phyloP scores from a whole-genome alignment of 2,113 vertebrate species.

The Gallinago undulata region DNA sequence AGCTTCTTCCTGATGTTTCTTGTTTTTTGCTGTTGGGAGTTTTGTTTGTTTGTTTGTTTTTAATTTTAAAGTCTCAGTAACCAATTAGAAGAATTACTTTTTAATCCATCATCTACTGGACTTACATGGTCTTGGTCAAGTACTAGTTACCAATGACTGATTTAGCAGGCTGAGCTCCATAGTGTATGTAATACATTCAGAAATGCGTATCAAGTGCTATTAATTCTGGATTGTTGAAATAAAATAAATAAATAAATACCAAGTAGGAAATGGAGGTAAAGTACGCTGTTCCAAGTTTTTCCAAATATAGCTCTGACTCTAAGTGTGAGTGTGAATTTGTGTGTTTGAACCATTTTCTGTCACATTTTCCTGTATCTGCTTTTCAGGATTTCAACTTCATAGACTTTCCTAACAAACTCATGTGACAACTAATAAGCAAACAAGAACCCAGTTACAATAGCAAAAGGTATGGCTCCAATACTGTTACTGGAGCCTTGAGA shows the following conservation, averaged over 20 bases:
- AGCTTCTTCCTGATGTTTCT: neutral
- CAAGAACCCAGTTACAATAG: slow-evolving; percentile 36
- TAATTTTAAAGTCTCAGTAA: neutral
- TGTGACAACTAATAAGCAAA: slow-evolving; percentile 23
- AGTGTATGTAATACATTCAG: slow-evolving; percentile 40
- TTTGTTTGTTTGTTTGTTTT: neutral
- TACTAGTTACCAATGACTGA: neutral
- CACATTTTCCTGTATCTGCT: neutral
- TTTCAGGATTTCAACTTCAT: neutral
- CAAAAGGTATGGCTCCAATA: slow-evolving; percentile 30
- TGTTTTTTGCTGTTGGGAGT: neutral
- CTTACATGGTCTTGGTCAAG: neutral
- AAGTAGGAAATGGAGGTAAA: neutral
- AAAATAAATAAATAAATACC: slow-evolving; percentile 38
- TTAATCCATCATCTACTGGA: neutral
- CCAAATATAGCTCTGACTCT: neutral
- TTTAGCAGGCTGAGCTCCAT: neutral
- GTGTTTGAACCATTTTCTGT: neutral
- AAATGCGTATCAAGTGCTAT: neutral
- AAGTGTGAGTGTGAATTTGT: neutral
- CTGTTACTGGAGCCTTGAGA: neutral
- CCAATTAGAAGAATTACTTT: neutral
- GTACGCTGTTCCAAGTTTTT: neutral
- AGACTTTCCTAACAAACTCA: slow-evolving; percentile 23
- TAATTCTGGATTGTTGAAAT: neutral